A percentile compares a stretch with the other conserved stretches of the same genome.
Conservation (phyloP, 2,113 vertebrate species). For the Amphilophus citrinellus region DNA sequence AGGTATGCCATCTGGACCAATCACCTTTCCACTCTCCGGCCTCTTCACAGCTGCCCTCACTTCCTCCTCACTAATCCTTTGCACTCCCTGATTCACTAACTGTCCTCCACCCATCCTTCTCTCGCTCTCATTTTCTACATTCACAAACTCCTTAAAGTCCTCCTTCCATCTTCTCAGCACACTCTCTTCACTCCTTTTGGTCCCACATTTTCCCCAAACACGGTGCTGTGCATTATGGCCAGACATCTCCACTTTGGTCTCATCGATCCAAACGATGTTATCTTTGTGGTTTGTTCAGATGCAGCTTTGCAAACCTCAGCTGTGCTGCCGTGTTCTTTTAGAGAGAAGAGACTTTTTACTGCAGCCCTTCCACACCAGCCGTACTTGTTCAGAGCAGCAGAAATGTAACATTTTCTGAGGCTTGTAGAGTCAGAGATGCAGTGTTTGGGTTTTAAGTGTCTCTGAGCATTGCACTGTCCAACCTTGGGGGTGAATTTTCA, state of each 20-base stretch:
- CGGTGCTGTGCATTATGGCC: neutral
- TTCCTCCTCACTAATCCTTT: too few species aligned
- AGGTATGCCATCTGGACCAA: too few species aligned
- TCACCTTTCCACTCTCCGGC: too few species aligned
- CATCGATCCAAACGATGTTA: rapidly evolving
- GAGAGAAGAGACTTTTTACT: neutral
- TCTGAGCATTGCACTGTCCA: rapidly evolving
- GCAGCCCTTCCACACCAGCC: rapidly evolving
- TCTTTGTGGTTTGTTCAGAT: neutral
- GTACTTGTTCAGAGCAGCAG: neutral
- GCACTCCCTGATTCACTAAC: too few species aligned
- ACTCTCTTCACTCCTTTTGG: too few species aligned
- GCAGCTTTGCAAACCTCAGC: neutral
- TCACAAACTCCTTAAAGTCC: too few species aligned
- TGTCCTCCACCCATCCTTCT: too few species aligned
- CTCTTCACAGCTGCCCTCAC: too few species aligned
- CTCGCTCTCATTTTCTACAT: too few species aligned
- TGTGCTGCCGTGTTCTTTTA: neutral
- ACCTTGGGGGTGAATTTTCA: neutral
- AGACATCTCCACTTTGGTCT: too few species aligned
- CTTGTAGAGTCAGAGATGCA: neutral
- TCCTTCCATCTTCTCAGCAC: too few species aligned
- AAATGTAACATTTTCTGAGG: too few species aligned
- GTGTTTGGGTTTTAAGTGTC: neutral
- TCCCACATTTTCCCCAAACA: neutral